These are phyloP conservation scores for Apamea epomidion DNA, from an alignment of 2,888 invertebrate genomes.

Conservation along the genomic window DNA sequence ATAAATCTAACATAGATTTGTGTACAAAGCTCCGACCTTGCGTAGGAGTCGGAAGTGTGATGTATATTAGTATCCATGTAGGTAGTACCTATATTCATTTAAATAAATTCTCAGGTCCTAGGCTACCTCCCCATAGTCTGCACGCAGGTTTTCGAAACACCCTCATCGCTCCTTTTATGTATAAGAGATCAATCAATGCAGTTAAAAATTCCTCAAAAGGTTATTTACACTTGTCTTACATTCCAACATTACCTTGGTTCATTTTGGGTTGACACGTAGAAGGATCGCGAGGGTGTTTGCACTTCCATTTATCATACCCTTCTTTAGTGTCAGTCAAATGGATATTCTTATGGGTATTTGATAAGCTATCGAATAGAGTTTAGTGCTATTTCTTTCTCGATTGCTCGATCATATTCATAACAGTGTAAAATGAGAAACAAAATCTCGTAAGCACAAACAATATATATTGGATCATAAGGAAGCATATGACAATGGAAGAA, in stretches of 20 bases:
- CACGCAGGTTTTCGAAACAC: constrained; percentile 4
- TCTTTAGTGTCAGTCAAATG: constrained; percentile 6
- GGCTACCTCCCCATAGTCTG: neutral
- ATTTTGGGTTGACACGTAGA: constrained; percentile 12
- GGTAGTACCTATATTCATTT: neutral
- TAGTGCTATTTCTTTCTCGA: neutral
- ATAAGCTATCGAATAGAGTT: neutral
- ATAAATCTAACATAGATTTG: constrained; percentile 70
- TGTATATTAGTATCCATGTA: constrained; percentile 47
- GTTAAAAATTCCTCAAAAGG: constrained; percentile 11
- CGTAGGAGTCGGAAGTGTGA: constrained; percentile 70
- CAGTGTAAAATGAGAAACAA: neutral
- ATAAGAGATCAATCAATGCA: constrained; percentile 4
- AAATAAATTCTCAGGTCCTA: constrained; percentile 19
- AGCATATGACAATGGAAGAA: neutral
- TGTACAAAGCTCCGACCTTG: constrained; percentile 76
- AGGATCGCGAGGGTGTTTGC: constrained; percentile 28
- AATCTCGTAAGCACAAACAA: neutral
- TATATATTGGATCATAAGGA: neutral
- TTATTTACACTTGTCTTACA: constrained; percentile 6
- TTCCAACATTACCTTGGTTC: neutral
- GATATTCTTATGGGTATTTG: neutral
- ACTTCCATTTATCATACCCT: constrained; percentile 43
- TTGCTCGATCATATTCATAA: neutral
- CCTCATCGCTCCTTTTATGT: constrained; percentile 1